phyloP scores from a whole-genome alignment of 1,140 invertebrate genomes.

The Antheraea pernyi region DNA sequence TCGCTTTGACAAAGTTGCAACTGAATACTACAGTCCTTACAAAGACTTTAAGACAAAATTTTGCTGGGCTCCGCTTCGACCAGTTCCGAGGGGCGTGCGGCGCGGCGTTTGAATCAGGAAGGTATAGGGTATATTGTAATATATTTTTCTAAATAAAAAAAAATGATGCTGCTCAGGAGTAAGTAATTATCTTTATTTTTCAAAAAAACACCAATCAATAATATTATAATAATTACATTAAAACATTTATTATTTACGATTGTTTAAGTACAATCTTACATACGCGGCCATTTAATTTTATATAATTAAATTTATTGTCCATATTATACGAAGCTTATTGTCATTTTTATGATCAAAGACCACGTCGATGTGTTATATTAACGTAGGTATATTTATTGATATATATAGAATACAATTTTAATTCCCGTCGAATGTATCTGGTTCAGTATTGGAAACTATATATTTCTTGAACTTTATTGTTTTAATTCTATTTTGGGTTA shows the following conservation, averaged over 20 bases:
- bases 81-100: no score
- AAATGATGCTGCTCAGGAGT: slow-evolving; percentile 68
- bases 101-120: no score
- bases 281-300: not conserved
- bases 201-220: slow-evolving; percentile 72
- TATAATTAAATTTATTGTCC: slow-evolving; percentile 5
- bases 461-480: no score
- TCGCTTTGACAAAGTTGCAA: no score
- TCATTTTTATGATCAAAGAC: slow-evolving; percentile 1
- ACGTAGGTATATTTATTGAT: no score
- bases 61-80: no score
- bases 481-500: not conserved
- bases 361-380: not conserved
- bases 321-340: slow-evolving; percentile 4
- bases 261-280: not conserved
- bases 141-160: slow-evolving; percentile 2
- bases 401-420: no score
- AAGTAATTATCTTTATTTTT: slow-evolving; percentile 72
- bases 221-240: slow-evolving; percentile 57
- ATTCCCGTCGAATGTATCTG: not conserved
- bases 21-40: no score
- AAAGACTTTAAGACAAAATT: no score
- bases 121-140: not conserved
- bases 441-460: not conserved
- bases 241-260: slow-evolving; percentile 9